Base-by-base conservation (phyloP, 1,140 invertebrate species). In the Drosophila paulistorum region DNA sequence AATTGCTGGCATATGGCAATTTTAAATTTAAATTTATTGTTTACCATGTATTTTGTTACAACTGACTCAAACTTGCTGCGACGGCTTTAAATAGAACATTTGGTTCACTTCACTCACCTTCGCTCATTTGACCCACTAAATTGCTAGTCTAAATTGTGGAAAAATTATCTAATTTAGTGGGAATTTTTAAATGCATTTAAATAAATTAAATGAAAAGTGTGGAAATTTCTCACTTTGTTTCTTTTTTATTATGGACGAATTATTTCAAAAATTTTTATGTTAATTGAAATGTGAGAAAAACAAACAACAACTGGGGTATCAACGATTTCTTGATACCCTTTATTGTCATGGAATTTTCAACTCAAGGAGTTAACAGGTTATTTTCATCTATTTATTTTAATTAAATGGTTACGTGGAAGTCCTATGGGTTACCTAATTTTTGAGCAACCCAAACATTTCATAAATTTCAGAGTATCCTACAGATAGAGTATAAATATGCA, bases 1-100 rank as follows among this genome's bases (percentile, higher is more conserved):
- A 83, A 68, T 77, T 74, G 73, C 63, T 55, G 68, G 63, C 82
- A 87, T 68, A 79, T 79, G 82, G 79, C 57, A 58, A 35, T 77
- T 30, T 64, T 58, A 61, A 66, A 55, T 71, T 77, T 14, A 68
- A 69, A 72, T 68, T 79, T 71, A 74, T 84, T 81, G 77, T 84
- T 84, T 84, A 84, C 62, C 13, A 37, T 55, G 59, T 86, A 70
- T 63, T 70, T 71, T 71, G 67, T 71, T 51, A 51, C 45, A 51
- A 51, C 45, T 51, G 45, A 23, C 20, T 51, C 17, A 51, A 30
- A 51, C 17, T 51, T 51, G 17, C 9, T 51, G 17, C 10, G 14
- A 48, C 20, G 45, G 17, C 45, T 51, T 51, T 51, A 51, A 51
- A 51, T 51, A 51, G 45, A 51, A 51, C 20, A 51, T 51, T 51